Base-by-base conservation (phyloP, 2,888 invertebrate genomes). In the Parnassius smintheus region DNA sequence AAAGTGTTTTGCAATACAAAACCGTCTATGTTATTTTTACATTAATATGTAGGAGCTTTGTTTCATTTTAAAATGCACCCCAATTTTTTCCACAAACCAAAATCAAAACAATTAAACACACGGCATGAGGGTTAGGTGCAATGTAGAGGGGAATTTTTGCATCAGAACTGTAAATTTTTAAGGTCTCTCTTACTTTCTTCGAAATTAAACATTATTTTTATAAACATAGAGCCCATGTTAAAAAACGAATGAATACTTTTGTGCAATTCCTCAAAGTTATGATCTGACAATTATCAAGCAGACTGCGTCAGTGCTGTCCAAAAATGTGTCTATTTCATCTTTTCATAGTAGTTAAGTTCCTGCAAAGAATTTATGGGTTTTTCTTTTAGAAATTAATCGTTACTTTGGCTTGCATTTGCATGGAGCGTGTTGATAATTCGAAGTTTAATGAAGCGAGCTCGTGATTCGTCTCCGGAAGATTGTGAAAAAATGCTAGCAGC, bases 71-170 rank as follows among this genome's bases (percentile, higher is more conserved):
- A 80, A 84, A 87, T 86, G 77, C 85, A 86, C 85, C 85, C 85
- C 74, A 67, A 70, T 77, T 77, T 82, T 35, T 86, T 82, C 75
- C 75, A 71, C 77, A 82, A 80, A 81, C 83, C 78, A 76, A 86
- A 89, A 89, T 82, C 85, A 84, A 88, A 89, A 91, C 88, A 89
- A 90, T 91, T 87, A 88, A 88, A 83, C 76, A 77, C 81, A 79
- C 72, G 75, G 79, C 80, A 82, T 78, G 79, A 80, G 81, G 80
- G 80, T 83, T 80, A 80, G 81, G 75, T 78, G 74, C 70, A 75
- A 75, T 75, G 72, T 70, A 72, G 78, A 80, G 85, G 86, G 86
- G 78, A 78, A 80, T 83, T 81, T 81, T 82, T 81, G 76, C 77
- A 71, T 80, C 82, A 75, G 74, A 72, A 75, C 76, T 75, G 65